These are phyloP conservation scores for Struthidea cinerea DNA, from an alignment of 2,113 vertebrate genomes.

Conservation along the genomic window DNA sequence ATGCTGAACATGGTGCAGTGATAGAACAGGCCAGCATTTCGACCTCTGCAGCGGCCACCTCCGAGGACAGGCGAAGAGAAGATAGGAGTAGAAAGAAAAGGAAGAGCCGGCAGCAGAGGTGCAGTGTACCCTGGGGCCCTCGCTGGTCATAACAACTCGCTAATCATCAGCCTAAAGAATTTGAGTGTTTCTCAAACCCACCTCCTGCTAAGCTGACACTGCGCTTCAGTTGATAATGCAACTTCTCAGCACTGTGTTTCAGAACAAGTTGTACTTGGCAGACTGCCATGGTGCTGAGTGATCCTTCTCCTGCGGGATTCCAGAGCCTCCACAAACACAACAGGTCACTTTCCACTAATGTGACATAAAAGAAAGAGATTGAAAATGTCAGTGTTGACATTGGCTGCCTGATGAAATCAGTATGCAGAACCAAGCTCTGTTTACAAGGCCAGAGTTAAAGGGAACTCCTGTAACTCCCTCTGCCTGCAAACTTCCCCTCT, in stretches of 20 bases:
- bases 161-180: slow-evolving; percentile 29
- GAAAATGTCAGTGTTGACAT: slow-evolving; percentile 51
- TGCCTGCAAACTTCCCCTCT: not conserved
- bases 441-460: not conserved
- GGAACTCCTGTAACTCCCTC: not conserved
- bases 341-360: slow-evolving; percentile 58
- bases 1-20: not conserved
- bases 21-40: fast-evolving
- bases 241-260: slow-evolving; percentile 38
- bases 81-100: not conserved
- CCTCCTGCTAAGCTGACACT: slow-evolving; percentile 2
- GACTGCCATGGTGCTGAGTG: slow-evolving; percentile 22
- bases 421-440: slow-evolving; percentile 9
- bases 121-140: not conserved
- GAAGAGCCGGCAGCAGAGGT: not conserved
- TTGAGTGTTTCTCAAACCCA: not conserved
- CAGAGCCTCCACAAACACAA: slow-evolving; percentile 61
- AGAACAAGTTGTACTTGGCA: slow-evolving; percentile 67
- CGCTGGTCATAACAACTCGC: not conserved
- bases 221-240: slow-evolving; percentile 44
- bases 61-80: not conserved
- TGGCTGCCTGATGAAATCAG: slow-evolving; percentile 43
- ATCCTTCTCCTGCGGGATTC: slow-evolving; percentile 64
- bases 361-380: slow-evolving; percentile 54
- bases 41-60: not conserved